Conservation (phyloP, 2,797 vertebrate species). For the Anniella stebbinsi region DNA sequence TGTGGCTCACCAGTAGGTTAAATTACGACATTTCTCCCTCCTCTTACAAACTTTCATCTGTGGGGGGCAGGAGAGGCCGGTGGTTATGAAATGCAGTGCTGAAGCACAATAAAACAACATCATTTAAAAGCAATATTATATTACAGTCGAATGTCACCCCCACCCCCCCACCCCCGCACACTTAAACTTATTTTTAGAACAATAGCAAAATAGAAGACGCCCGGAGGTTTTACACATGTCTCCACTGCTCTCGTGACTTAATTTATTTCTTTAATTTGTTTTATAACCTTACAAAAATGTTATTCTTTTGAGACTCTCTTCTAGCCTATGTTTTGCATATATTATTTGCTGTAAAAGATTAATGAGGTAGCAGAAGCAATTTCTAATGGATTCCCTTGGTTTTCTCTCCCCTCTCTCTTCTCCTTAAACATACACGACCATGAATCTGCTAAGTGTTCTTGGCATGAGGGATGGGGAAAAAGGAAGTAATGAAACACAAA, state of each 20-base stretch:
- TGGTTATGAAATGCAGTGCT: not conserved
- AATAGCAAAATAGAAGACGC: conserved; percentile 72
- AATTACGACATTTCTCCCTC: conserved; percentile 34
- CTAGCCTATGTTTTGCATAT: conserved; percentile 70
- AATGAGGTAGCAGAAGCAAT: conserved; percentile 77
- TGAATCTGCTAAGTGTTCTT: conserved; percentile 62
- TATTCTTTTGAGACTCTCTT: conserved; percentile 76
- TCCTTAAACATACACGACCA: conserved; percentile 48
- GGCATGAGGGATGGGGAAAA: conserved; percentile 8
- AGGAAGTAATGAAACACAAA: conserved; percentile 47
- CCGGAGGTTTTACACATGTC: conserved; percentile 71
- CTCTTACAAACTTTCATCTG: conserved; percentile 37
- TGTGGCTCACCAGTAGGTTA: not conserved
- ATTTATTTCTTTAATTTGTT: conserved; percentile 85
- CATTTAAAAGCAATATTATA: conserved; percentile 67
- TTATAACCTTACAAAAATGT: conserved; percentile 76
- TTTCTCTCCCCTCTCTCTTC: conserved; percentile 58
- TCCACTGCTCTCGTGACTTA: conserved; percentile 76
- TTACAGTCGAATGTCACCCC: conserved; percentile 61
- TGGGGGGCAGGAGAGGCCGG: not conserved
- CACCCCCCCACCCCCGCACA: conserved; percentile 7
- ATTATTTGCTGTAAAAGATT: conserved; percentile 79
- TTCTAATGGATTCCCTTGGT: conserved; percentile 76
- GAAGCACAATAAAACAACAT: conserved; percentile 50
- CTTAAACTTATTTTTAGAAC: conserved; percentile 74